Evolutionary conservation across 2,113 vertebrate species (phyloP).

Genomic region (Varanus salvator): DNA sequence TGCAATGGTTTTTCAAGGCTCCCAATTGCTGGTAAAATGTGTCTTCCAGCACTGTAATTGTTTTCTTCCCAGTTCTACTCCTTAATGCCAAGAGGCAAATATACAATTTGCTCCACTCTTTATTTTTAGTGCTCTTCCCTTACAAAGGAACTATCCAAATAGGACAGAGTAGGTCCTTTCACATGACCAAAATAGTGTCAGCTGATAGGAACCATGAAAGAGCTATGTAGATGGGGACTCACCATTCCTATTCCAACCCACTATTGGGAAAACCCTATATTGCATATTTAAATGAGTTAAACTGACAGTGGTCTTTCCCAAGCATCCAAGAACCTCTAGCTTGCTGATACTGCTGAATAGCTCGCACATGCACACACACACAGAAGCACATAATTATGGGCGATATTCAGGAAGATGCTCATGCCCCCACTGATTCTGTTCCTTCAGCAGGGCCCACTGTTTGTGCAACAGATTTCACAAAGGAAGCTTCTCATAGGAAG

Average conservation of each 20-base stretch:
- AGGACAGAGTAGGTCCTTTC: neutral
- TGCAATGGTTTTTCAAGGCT: slow-evolving; percentile 1
- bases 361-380: too few relatives aligned
- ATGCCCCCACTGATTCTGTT: too few relatives aligned
- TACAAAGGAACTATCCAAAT: neutral
- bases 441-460: too few relatives aligned
- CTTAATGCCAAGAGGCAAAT: slow-evolving; percentile 9
- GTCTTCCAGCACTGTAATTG: neutral
- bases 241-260: neutral
- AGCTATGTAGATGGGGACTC: neutral
- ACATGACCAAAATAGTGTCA: neutral
- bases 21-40: neutral
- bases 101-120: neutral
- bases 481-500: too few relatives aligned
- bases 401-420: too few relatives aligned
- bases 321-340: neutral
- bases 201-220: neutral
- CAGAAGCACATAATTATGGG: too few relatives aligned
- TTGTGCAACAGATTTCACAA: too few relatives aligned
- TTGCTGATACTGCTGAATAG: neutral
- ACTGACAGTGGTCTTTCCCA: neutral
- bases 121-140: neutral
- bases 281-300: neutral
- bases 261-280: neutral
- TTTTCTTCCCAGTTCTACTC: neutral